Evolutionary conservation across 2,113 vertebrate genomes (phyloP), one percentile per base, ranked within the genome.

Genomic region (Otolemur garnettii): DNA sequence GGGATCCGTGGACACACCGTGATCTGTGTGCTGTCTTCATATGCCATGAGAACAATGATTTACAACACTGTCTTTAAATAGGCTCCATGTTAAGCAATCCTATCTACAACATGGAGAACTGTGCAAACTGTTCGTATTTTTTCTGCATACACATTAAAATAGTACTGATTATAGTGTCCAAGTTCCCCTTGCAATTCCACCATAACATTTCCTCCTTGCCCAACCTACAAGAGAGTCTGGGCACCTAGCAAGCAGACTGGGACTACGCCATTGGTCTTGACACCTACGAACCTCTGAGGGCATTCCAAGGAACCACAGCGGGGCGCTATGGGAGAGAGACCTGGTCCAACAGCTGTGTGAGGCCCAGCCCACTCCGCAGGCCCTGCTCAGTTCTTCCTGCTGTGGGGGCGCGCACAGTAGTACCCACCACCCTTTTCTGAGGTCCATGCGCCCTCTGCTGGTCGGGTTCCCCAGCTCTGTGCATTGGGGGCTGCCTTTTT

Each of bases 361-460:
- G 15, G 15, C 38, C 80, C n/a, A 71, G 64, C 21, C 35, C 38
- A 45, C n/a, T 38, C 18, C 33, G 15, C 45, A 12, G 42, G 7
- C 21, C 42, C 45, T 62, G 2, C 19, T 80, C 19, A 6, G 38
- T 66, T 71, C 11, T 50, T 30, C 8, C 28, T 5, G 53, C 18
- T 17, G 42, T 55, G 38, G 13, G n/a, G 5, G 18, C 42, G 81
- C 28, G 59, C 5, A 3, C 2, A 84, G 68, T 50, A 2, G 4
- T 38, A n/a, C 22, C 38, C 71, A 74, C 24, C 62, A 77, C 66
- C 81, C 11, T 93, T 98, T 97, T 93, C 19, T 92, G 80, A 96
- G 97, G 24, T 93, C 80, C 50, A 93, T 95, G 95, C 84, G n/a
- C 98, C 98, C 97, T 91, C 98, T 97, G 93, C 97, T 83, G 98